Conservation (phyloP, 1,140 invertebrate genomes). For the Araneus ventricosus region DNA sequence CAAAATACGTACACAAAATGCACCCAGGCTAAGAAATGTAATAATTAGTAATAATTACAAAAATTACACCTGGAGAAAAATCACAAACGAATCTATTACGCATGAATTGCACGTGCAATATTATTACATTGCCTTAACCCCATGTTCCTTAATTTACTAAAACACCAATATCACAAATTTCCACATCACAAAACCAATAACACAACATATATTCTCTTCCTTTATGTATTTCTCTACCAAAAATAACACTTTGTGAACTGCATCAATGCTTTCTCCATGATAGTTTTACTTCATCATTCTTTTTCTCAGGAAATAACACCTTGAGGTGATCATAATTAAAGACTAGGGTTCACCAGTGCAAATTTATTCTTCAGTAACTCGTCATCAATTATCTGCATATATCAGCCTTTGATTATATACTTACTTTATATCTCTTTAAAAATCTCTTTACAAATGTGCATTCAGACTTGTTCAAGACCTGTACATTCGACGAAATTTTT, state of each 20-base stretch:
- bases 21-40: not conserved
- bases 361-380: not conserved
- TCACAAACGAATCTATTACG: not conserved
- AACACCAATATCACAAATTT: slow-evolving; percentile 44
- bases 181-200: slow-evolving; percentile 15
- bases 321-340: not conserved
- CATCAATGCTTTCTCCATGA: not conserved
- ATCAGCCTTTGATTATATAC: not conserved
- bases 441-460: slow-evolving; percentile 15
- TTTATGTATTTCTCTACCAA: slow-evolving; percentile 40
- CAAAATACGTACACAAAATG: not conserved
- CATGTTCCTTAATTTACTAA: not conserved
- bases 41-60: not conserved
- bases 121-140: not conserved
- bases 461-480: not conserved
- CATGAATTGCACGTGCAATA: slow-evolving; percentile 20
- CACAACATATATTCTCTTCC: slow-evolving; percentile 15
- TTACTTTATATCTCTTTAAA: not conserved
- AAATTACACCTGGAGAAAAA: not conserved
- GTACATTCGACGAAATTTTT: not conserved
- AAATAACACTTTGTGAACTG: slow-evolving; percentile 34
- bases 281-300: not conserved
- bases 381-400: not conserved
- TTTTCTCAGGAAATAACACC: not conserved
- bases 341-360: not conserved